These are phyloP conservation scores for Heliocidaris erythrogramma DNA, from an alignment of 35 echinoderm and acorn worm genomes.

Conservation along the genomic window DNA sequence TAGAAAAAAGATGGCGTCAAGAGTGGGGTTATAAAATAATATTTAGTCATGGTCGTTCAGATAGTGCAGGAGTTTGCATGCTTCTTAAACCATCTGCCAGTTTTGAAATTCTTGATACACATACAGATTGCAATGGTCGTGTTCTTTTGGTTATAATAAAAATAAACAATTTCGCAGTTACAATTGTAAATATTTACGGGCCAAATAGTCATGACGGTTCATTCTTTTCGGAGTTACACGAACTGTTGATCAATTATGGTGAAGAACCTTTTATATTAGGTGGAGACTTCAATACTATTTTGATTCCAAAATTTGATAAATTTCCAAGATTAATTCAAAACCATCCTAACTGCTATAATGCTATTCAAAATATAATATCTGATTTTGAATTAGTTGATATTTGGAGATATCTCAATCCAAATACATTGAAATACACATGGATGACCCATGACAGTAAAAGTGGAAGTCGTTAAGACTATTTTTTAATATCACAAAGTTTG, in stretches of 20 bases:
- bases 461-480: slow-evolving; percentile 16
- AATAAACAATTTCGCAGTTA: background rate
- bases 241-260: background rate
- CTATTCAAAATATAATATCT: background rate
- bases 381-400: background rate
- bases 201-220: background rate
- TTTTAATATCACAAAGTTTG: background rate
- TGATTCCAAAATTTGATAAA: no score
- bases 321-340: background rate
- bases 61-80: background rate
- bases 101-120: background rate
- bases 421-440: background rate
- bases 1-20: background rate
- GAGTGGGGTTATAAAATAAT: slow-evolving; percentile 20
- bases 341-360: background rate
- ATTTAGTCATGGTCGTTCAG: slow-evolving; percentile 1
- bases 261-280: background rate
- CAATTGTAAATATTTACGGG: background rate
- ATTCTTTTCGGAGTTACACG: background rate
- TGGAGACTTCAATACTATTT: no score
- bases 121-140: background rate
- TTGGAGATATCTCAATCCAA: background rate
- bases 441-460: background rate
- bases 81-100: background rate
- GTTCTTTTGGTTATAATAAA: background rate